Percentiles rank a stretch among this genome's conserved stretches.
phyloP scores from a whole-genome alignment of 2,113 vertebrate genomes.

The Nycticryphes semicollaris region DNA sequence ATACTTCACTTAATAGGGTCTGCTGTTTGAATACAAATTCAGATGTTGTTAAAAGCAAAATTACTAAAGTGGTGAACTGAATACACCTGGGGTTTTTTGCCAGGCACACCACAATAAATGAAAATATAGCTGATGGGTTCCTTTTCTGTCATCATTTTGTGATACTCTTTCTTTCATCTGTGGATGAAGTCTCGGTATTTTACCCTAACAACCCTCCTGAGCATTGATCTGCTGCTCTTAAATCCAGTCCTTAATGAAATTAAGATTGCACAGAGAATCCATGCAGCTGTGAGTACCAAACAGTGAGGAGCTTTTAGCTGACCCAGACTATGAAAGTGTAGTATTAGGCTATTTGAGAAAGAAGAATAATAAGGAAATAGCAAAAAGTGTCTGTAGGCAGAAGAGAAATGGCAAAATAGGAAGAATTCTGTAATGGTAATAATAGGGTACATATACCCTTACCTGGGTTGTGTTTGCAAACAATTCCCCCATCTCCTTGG shows the following conservation, averaged over 20 bases:
- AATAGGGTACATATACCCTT: neutral
- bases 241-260: neutral
- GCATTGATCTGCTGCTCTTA: constrained; percentile 9
- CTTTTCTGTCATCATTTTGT: neutral
- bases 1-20: neutral
- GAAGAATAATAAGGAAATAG: neutral
- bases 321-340: neutral
- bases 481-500: neutral
- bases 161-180: neutral
- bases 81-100: neutral
- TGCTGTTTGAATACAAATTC: neutral
- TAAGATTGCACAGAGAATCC: neutral
- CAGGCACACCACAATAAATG: neutral
- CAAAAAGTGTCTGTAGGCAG: neutral
- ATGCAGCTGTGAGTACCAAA: neutral
- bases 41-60: neutral
- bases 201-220: neutral
- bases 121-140: neutral
- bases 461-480: neutral
- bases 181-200: neutral
- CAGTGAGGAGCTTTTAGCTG: neutral
- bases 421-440: neutral
- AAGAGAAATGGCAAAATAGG: neutral
- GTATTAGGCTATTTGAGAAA: neutral
- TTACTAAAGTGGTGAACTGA: neutral